Evolutionary conservation across 2,888 invertebrate genomes (phyloP).

Genomic region (Sericinus montela): DNA sequence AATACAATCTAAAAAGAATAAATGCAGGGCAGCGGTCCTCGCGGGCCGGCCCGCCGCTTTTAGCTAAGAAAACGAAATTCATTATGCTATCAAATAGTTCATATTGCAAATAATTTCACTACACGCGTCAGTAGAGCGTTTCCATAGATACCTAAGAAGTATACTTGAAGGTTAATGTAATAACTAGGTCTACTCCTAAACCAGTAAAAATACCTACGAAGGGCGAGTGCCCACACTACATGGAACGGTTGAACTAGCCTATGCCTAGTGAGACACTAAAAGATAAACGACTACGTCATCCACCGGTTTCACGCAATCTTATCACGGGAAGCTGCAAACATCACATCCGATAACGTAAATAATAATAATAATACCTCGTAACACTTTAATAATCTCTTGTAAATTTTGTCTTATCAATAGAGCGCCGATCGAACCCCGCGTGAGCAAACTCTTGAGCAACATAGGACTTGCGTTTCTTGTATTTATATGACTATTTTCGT

Average conservation of each 20-base stretch:
- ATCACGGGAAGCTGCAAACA: constrained; percentile 62
- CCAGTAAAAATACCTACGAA: constrained; percentile 62
- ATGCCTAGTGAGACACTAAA: constrained; percentile 51
- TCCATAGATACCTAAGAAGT: constrained; percentile 52
- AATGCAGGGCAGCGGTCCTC: constrained; percentile 75
- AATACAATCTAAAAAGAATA: constrained; percentile 71
- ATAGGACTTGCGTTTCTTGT: constrained; percentile 20
- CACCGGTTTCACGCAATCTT: constrained; percentile 43
- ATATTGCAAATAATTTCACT: constrained; percentile 66
- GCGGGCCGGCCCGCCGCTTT: constrained; percentile 41
- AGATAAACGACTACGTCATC: constrained; percentile 57
- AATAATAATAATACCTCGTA: constrained; percentile 41
- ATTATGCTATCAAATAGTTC: constrained; percentile 48
- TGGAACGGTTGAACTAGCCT: constrained; percentile 72
- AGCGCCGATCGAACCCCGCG: constrained; percentile 59
- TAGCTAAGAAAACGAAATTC: constrained; percentile 60
- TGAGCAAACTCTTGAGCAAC: constrained; percentile 71
- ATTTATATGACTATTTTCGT: constrained; percentile 5
- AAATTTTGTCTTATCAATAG: constrained; percentile 71
- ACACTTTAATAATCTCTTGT: constrained; percentile 62
- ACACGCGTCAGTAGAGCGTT: constrained; percentile 45
- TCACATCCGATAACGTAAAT: constrained; percentile 69
- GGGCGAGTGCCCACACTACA: constrained; percentile 70
- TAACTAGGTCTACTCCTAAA: constrained; percentile 65
- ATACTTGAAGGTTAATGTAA: constrained; percentile 63